Conservation (phyloP, 2,888 invertebrate genomes). For the Seira musarum region DNA sequence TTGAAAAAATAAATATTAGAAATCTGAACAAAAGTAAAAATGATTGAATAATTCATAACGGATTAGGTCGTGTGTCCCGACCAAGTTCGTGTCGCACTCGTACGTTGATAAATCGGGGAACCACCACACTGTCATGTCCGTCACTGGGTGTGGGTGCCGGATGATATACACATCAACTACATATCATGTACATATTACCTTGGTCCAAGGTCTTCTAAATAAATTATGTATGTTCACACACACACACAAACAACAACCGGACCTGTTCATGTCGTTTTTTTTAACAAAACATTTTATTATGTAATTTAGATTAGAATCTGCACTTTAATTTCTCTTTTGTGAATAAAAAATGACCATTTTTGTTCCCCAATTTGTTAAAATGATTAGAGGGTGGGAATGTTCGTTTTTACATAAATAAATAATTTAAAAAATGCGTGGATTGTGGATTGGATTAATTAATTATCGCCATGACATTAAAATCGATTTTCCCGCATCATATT, state of each 20-base stretch:
- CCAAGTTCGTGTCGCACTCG: constrained; percentile 65
- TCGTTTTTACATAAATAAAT: no score
- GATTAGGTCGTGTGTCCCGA: constrained; percentile 62
- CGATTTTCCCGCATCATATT: no score
- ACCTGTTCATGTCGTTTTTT: constrained; percentile 46
- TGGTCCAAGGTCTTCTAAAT: constrained; percentile 52
- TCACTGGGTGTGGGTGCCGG: constrained; percentile 66
- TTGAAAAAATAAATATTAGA: background rate
- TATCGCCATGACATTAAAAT: no score
- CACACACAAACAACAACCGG: no score
- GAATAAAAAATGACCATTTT: no score
- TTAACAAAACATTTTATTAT: background rate
- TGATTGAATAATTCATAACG: constrained; percentile 6
- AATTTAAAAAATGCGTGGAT: no score
- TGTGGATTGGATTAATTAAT: no score
- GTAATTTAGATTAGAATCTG: no score
- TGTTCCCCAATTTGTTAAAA: no score
- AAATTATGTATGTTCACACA: no score
- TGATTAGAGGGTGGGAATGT: no score
- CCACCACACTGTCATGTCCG: constrained; percentile 61
- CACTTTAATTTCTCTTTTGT: no score
- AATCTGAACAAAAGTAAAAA: background rate
- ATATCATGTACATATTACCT: constrained; percentile 24
- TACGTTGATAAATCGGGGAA: constrained; percentile 64
- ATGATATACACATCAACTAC: constrained; percentile 10